phyloP scores from a whole-genome alignment of 2,797 vertebrate species.

The Gymnocypris eckloni region DNA sequence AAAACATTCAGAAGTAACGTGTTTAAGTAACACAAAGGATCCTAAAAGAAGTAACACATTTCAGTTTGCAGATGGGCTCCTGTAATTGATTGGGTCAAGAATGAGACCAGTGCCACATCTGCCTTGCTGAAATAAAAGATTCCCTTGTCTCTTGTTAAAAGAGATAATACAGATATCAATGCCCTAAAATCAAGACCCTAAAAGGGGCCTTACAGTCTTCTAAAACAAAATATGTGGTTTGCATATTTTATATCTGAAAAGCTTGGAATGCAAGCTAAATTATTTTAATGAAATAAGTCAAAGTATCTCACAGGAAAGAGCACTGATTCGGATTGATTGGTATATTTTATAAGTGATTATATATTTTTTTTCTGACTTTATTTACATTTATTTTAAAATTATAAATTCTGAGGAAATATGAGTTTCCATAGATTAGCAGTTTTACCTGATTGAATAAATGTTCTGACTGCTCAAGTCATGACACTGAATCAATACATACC shows the following conservation, averaged over 20 bases:
- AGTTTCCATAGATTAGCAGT: neutral
- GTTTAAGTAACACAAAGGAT: constrained; percentile 40
- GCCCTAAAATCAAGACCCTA: constrained; percentile 18
- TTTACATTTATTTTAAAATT: neutral
- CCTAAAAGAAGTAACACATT: constrained; percentile 38
- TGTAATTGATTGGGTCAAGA: constrained; percentile 53
- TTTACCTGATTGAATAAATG: neutral
- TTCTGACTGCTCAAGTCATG: neutral
- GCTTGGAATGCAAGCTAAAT: neutral
- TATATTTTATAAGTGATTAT: neutral
- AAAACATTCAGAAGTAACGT: constrained; percentile 24
- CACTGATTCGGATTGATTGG: too few relatives aligned
- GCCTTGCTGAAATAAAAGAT: constrained; percentile 25
- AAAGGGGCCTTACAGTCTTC: constrained; percentile 16
- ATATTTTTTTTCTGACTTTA: neutral
- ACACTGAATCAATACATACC: neutral
- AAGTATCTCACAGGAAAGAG: neutral
- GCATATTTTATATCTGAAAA: neutral
- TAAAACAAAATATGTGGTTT: constrained; percentile 24
- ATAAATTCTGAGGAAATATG: neutral
- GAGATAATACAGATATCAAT: constrained; percentile 48
- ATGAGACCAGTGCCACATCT: constrained; percentile 49
- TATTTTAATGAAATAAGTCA: neutral
- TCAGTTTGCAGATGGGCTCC: constrained; percentile 35
- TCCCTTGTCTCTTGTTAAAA: constrained; percentile 46